Conservation (phyloP, 2,113 vertebrate genomes). For the Leptosomus discolor region DNA sequence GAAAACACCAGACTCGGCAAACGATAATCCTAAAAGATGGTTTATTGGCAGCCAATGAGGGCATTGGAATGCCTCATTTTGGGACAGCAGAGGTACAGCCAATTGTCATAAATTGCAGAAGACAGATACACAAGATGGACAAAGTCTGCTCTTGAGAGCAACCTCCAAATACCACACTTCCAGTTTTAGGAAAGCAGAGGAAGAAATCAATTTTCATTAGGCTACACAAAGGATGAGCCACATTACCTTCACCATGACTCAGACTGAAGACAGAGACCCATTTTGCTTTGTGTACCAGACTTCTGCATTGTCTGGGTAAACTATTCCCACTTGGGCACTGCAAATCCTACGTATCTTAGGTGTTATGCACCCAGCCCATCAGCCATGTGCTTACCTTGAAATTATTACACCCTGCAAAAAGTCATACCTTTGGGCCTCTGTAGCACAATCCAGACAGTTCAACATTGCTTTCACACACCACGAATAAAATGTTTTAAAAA, state of each 20-base stretch:
- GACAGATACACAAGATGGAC: neutral
- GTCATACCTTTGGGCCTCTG: neutral
- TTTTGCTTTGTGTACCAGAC: neutral
- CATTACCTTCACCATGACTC: neutral
- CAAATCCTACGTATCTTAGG: neutral
- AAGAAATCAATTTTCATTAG: slow-evolving; percentile 31
- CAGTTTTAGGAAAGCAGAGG: neutral
- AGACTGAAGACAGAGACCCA: neutral
- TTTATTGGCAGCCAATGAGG: neutral
- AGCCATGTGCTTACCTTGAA: neutral
- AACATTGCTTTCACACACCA: slow-evolving; percentile 28
- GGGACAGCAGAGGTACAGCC: neutral
- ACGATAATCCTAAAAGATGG: neutral
- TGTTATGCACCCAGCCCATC: neutral
- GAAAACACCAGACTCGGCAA: neutral
- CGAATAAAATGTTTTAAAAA: slow-evolving; percentile 39
- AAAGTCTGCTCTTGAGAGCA: slow-evolving; percentile 18
- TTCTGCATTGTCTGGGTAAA: neutral
- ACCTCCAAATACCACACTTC: slow-evolving; percentile 24
- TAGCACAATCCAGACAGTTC: neutral
- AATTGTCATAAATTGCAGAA: neutral
- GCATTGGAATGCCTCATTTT: neutral
- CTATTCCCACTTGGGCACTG: neutral
- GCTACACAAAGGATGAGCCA: slow-evolving; percentile 10
- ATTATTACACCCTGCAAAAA: neutral